These are phyloP conservation scores for Tupaia tana DNA, from an alignment of 2,113 vertebrate species.

Conservation along the genomic window DNA sequence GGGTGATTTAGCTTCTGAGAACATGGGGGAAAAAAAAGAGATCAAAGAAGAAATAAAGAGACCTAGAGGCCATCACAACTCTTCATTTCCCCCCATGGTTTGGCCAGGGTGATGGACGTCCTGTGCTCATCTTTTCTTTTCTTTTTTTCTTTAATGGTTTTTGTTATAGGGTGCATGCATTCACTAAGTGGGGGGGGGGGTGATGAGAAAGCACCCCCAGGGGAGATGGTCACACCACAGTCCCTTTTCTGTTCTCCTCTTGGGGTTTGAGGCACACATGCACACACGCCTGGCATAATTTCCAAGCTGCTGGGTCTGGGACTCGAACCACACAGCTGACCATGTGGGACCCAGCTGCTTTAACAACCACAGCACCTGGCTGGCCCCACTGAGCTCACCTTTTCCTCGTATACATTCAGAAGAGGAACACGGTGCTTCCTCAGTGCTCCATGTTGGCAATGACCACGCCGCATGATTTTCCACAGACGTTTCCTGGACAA, in stretches of 20 bases:
- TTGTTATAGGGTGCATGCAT: too few relatives aligned
- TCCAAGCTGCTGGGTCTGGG: too few relatives aligned
- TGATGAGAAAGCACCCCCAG: too few relatives aligned
- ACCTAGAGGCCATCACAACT: neutral
- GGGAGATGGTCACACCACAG: too few relatives aligned
- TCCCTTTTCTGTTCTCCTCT: too few relatives aligned
- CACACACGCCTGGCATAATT: too few relatives aligned
- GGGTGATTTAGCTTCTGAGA: neutral
- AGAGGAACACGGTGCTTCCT: neutral
- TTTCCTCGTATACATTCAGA: conserved; percentile 5
- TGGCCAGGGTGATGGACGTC: neutral
- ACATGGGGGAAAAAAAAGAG: neutral
- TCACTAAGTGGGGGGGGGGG: too few relatives aligned
- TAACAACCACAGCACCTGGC: too few relatives aligned
- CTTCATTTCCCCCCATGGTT: neutral
- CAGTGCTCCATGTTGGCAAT: neutral
- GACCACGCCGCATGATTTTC: neutral
- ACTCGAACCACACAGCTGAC: too few relatives aligned
- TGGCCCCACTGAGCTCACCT: neutral
- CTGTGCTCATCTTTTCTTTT: neutral
- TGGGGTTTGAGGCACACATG: too few relatives aligned
- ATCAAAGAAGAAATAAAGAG: neutral
- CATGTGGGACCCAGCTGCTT: too few relatives aligned
- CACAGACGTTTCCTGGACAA: neutral
- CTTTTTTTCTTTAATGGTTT: neutral